Conservation (phyloP, 2,888 invertebrate species). For the Dioctria rufipes region DNA sequence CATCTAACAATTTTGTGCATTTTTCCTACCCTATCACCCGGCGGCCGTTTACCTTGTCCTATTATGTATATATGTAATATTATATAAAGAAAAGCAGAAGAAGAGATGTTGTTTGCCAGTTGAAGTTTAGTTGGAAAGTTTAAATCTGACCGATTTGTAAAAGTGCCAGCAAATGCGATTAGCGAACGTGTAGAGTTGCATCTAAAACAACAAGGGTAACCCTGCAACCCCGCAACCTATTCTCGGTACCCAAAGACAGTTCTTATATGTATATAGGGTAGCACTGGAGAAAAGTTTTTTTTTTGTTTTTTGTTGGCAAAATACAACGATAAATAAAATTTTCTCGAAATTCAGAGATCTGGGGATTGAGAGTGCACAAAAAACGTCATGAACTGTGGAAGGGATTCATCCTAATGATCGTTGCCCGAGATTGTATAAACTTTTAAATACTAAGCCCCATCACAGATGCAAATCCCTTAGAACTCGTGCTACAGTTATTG, state of each 20-base stretch:
- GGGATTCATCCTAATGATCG: slow-evolving; percentile 47
- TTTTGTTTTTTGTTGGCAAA: background rate
- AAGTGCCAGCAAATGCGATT: slow-evolving; percentile 49
- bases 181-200: slow-evolving; percentile 39
- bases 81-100: background rate
- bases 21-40: background rate
- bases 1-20: slow-evolving; percentile 48
- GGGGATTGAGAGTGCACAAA: slow-evolving; percentile 39
- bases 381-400: slow-evolving; percentile 44
- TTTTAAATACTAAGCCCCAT: slow-evolving; percentile 48
- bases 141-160: slow-evolving; percentile 50
- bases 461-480: slow-evolving; percentile 46
- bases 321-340: slow-evolving; percentile 46
- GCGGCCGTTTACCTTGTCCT: background rate
- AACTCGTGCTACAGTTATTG: slow-evolving; percentile 45
- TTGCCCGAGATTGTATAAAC: slow-evolving; percentile 39
- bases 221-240: background rate
- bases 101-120: background rate
- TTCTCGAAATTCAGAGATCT: slow-evolving; percentile 39
- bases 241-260: background rate
- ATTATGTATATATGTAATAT: background rate
- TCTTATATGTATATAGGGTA: background rate
- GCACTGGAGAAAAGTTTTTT: background rate
- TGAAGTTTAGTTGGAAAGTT: slow-evolving; percentile 25
- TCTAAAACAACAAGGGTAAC: slow-evolving; percentile 24